Base-by-base conservation (phyloP, 2,113 vertebrate species). In the Ardeotis arabs region DNA sequence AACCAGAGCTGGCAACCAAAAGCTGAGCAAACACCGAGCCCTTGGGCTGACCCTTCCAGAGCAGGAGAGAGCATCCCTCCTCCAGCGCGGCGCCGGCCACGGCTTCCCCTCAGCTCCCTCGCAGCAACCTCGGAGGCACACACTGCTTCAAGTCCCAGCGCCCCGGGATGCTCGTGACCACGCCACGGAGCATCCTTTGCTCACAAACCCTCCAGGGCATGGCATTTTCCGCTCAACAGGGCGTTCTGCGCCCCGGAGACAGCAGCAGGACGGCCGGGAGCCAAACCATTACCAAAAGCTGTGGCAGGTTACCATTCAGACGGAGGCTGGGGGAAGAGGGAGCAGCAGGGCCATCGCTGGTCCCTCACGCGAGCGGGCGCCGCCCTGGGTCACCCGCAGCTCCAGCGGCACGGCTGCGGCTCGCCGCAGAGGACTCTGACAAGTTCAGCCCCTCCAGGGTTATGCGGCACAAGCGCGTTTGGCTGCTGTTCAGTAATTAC, bases 401-500 rank as follows among this genome's bases (percentile, higher is more conserved):
- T 41, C 35, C 58, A 45, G 15, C 0, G 0, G 69, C 66, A 66
- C 0, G 1, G 74, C 77, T 20, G 20, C 22, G 60, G 29, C 58
- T 89, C 5, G 0, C 70, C 5, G 18, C 74, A 53, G 76, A 95
- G 77, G 13, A 64, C n/a, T 79, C 86, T 37, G 78, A 68, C 73
- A 83, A 56, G 69, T 9, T 53, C 59, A 87, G 68, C 85, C 72
- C 88, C 85, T 74, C 60, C 85, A 83, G 87, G 75, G 87, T 69
- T 41, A 86, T 86, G 93, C 37, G 2, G 87, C 82, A 94, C 90
- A 83, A 91, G 82, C 4, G 0, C 23, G 35, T 60, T 91, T 97
- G 96, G 95, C 95, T 86, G 92, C 79, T 50, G 27, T 77, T 96
- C 96, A 96, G 95, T 95, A 96, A 97, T 97, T 94, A 96, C 95